A percentile compares a stretch with the other conserved stretches of the same genome.
phyloP scores from a whole-genome alignment of 2,888 invertebrate genomes.

The Phorcus lineatus region DNA sequence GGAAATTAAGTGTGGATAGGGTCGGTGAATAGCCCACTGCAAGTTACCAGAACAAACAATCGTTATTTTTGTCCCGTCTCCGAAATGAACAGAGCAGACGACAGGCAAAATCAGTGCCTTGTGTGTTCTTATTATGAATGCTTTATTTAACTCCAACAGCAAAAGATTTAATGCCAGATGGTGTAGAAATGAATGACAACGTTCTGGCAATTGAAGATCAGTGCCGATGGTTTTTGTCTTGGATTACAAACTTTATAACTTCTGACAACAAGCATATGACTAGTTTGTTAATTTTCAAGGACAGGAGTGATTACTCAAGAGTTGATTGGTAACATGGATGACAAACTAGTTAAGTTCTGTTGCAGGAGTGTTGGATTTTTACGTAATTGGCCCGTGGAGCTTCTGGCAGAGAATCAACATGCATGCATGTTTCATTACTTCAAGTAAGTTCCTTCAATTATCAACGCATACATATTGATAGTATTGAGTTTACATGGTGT shows the following conservation, averaged over 20 bases:
- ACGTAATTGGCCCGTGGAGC: constrained; percentile 67
- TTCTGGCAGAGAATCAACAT: constrained; percentile 56
- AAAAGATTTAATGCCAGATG: too few relatives aligned
- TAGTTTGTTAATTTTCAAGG: too few relatives aligned
- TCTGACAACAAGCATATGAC: too few relatives aligned
- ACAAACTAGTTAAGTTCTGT: constrained; percentile 36
- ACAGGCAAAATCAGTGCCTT: neutral
- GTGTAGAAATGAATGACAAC: too few relatives aligned
- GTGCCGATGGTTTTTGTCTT: too few relatives aligned
- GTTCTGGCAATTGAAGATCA: too few relatives aligned
- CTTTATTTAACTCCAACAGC: too few relatives aligned
- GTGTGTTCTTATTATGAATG: too few relatives aligned
- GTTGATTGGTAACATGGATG: neutral
- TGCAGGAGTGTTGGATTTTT: constrained; percentile 68
- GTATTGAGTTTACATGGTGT: too few relatives aligned
- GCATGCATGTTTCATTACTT: constrained; percentile 71
- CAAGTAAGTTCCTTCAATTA: constrained; percentile 57
- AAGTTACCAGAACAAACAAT: neutral
- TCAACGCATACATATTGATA: too few relatives aligned
- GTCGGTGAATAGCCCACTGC: neutral
- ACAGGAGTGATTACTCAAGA: neutral
- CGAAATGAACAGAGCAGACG: neutral
- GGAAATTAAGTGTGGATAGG: neutral
- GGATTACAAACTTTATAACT: too few relatives aligned
- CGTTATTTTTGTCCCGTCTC: neutral